phyloP scores from a whole-genome alignment of 2,113 vertebrate species.

The Nannobrachium achirus region DNA sequence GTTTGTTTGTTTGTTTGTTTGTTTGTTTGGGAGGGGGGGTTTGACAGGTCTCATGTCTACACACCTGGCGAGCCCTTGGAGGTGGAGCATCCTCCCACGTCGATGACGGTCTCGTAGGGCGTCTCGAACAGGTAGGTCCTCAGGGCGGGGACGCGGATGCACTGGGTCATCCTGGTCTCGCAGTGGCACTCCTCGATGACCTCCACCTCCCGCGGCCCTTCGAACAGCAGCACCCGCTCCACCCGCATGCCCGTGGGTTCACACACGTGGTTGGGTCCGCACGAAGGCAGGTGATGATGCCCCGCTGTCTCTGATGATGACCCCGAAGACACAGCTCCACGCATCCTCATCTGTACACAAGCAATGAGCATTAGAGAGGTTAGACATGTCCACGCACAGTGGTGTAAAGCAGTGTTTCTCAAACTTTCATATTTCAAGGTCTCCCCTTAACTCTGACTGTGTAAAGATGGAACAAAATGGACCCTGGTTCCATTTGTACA shows the following conservation, averaged over 20 bases:
- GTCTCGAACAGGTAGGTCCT: constrained; percentile 81
- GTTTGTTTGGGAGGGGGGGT: no score
- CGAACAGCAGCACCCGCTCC: constrained; percentile 71
- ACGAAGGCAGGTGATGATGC: constrained; percentile 57
- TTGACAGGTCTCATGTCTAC: neutral
- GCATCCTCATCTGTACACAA: constrained; percentile 27
- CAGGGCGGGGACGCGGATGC: constrained; percentile 74
- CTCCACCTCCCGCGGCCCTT: constrained; percentile 75
- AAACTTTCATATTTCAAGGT: no score
- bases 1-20: no score
- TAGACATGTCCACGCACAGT: constrained; percentile 10
- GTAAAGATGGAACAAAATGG: no score
- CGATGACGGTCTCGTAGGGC: constrained; percentile 75
- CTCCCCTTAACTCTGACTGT: no score
- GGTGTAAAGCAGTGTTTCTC: no score
- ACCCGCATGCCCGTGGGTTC: constrained; percentile 66
- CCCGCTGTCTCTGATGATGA: neutral
- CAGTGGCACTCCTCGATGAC: constrained; percentile 80
- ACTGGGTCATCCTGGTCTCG: constrained; percentile 58
- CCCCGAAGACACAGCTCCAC: neutral
- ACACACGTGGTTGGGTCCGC: constrained; percentile 67
- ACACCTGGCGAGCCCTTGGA: constrained; percentile 66
- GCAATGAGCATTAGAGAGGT: neutral
- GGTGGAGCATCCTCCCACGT: constrained; percentile 78
- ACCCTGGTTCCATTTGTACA: no score